phyloP scores from a whole-genome alignment of 2,888 invertebrate genomes.

The Rotaria macrura region DNA sequence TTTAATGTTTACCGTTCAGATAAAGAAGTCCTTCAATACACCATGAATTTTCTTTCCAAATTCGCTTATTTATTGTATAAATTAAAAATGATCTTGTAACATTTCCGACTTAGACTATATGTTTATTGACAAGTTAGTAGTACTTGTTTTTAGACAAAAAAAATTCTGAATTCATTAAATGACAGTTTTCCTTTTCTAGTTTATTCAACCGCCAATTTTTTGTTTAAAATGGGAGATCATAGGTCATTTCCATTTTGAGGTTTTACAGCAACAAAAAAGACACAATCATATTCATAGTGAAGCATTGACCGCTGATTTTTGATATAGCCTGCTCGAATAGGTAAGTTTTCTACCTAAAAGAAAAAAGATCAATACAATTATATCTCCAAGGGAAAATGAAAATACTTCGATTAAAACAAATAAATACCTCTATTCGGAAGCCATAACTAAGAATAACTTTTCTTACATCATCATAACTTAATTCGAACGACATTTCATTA shows the following conservation, averaged over 20 bases:
- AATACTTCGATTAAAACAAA: constrained; percentile 27
- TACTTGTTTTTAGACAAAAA: no score
- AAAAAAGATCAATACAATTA: background rate
- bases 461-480: constrained; percentile 71
- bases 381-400: background rate
- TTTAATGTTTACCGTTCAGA: no score
- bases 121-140: no score
- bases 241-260: background rate
- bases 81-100: no score
- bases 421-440: constrained; percentile 49
- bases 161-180: no score
- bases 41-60: no score
- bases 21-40: no score
- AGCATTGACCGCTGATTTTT: constrained; percentile 85
- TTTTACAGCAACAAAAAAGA: constrained; percentile 66
- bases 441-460: constrained; percentile 70
- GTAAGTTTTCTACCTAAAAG: constrained; percentile 65
- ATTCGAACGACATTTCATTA: constrained; percentile 78
- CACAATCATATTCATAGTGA: constrained; percentile 77
- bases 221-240: background rate
- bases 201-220: background rate
- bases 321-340: constrained; percentile 74
- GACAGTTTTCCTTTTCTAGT: no score
- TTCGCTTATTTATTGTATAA: no score
- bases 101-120: no score